These are phyloP conservation scores for Eurystomus glaucurus DNA, from an alignment of 2,797 vertebrate species.

Conservation along the genomic window DNA sequence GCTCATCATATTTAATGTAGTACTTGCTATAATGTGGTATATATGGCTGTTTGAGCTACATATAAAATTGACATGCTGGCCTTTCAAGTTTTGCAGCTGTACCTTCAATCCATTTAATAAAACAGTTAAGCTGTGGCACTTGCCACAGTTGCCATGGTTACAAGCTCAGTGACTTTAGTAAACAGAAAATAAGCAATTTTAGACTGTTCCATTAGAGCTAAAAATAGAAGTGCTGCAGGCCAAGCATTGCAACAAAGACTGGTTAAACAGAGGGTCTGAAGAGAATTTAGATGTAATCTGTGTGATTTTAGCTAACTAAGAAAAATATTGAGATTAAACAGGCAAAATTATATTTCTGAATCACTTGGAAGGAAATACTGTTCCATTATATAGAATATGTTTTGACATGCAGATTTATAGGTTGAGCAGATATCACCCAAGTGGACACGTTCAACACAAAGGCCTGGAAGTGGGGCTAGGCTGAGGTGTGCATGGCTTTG, in stretches of 20 bases:
- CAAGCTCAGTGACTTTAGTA: conserved; percentile 85
- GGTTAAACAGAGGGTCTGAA: conserved; percentile 75
- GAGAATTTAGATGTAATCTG: conserved; percentile 70
- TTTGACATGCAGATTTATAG: neutral
- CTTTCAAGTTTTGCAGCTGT: conserved; percentile 72
- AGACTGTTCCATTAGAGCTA: conserved; percentile 82
- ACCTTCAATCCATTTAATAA: conserved; percentile 82
- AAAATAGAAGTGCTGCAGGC: conserved; percentile 86
- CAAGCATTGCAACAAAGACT: conserved; percentile 74
- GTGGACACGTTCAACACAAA: neutral
- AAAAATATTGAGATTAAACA: conserved; percentile 69
- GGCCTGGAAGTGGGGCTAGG: neutral
- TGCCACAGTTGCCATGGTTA: conserved; percentile 85
- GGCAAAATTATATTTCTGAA: conserved; percentile 51
- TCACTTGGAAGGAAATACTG: conserved; percentile 13
- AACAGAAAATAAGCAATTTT: conserved; percentile 89
- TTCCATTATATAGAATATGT: neutral
- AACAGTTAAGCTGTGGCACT: conserved; percentile 81
- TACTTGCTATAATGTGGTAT: neutral
- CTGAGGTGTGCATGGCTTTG: neutral
- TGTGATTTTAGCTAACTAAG: conserved; percentile 72
- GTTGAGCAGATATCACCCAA: neutral
- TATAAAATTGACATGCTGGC: conserved; percentile 27
- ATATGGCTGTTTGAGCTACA: neutral
- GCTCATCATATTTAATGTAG: neutral